These are phyloP conservation scores for Chionis minor DNA, from an alignment of 2,113 vertebrate species.

Conservation along the genomic window DNA sequence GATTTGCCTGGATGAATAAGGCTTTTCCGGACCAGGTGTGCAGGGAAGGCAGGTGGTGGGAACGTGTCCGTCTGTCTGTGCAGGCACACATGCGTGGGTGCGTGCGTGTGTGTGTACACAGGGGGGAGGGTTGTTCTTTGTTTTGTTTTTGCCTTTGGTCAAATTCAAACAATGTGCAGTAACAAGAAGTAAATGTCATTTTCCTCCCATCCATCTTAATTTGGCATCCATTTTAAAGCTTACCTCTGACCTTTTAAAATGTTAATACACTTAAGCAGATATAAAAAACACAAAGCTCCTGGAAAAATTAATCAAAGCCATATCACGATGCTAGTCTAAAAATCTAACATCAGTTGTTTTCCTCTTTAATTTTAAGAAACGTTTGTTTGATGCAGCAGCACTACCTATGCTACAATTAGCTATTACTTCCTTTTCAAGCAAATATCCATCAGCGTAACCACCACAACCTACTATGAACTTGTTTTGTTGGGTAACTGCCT, in stretches of 20 bases:
- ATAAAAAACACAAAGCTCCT: slow-evolving; percentile 55
- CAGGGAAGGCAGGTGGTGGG: background rate
- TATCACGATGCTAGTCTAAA: slow-evolving; percentile 16
- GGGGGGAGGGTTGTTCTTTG: background rate
- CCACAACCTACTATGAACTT: background rate
- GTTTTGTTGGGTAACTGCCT: background rate
- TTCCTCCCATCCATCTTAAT: slow-evolving; percentile 66
- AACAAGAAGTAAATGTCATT: slow-evolving; percentile 69
- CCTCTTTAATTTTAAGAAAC: background rate
- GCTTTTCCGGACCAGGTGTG: background rate
- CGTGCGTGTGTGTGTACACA: background rate
- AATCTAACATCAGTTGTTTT: slow-evolving; percentile 25
- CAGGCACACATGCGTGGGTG: background rate
- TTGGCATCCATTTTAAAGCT: slow-evolving; percentile 64
- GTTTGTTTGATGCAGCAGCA: background rate
- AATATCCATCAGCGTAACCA: background rate
- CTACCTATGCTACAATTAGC: background rate
- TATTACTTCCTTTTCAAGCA: slow-evolving; percentile 2
- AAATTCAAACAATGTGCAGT: slow-evolving; percentile 62
- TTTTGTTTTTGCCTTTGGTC: slow-evolving; percentile 74
- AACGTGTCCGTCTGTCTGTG: background rate
- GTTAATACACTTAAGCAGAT: slow-evolving; percentile 65
- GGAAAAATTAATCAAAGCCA: slow-evolving; percentile 45
- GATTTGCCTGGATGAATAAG: background rate
- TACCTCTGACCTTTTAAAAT: slow-evolving; percentile 68